Conservation (phyloP, 2,888 invertebrate species). For the Oscheius sp. region DNA sequence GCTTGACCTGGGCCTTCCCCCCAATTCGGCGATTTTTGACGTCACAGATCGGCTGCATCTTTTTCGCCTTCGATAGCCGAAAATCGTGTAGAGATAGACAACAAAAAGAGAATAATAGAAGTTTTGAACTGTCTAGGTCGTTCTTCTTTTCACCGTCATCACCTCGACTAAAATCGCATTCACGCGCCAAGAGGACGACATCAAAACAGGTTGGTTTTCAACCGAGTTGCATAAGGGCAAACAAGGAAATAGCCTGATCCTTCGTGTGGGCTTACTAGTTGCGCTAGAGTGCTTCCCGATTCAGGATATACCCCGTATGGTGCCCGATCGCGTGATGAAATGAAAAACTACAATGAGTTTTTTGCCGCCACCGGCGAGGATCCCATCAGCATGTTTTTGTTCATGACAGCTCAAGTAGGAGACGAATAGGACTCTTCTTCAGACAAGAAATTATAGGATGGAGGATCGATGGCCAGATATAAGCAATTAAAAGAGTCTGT, state of each 20-base stretch:
- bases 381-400: constrained; percentile 57
- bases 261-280: neutral
- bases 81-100: neutral
- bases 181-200: constrained; percentile 66
- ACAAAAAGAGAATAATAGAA: neutral
- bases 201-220: constrained; percentile 51
- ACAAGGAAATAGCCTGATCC: neutral
- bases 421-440: neutral
- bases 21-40: neutral
- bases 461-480: constrained; percentile 51
- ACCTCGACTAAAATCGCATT: constrained; percentile 62
- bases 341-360: constrained; percentile 53
- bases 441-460: constrained; percentile 32
- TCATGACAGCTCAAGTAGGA: constrained; percentile 50
- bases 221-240: neutral
- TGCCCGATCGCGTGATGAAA: constrained; percentile 57
- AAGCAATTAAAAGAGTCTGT: constrained; percentile 56
- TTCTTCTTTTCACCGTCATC: constrained; percentile 57
- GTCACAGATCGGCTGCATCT: neutral
- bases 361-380: constrained; percentile 52
- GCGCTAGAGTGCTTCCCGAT: constrained; percentile 23
- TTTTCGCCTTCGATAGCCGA: neutral
- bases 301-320: constrained; percentile 64
- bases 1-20: neutral
- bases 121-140: constrained; percentile 38